Conservation (phyloP, 2,797 vertebrate species). For the Aratinga solstitialis region DNA sequence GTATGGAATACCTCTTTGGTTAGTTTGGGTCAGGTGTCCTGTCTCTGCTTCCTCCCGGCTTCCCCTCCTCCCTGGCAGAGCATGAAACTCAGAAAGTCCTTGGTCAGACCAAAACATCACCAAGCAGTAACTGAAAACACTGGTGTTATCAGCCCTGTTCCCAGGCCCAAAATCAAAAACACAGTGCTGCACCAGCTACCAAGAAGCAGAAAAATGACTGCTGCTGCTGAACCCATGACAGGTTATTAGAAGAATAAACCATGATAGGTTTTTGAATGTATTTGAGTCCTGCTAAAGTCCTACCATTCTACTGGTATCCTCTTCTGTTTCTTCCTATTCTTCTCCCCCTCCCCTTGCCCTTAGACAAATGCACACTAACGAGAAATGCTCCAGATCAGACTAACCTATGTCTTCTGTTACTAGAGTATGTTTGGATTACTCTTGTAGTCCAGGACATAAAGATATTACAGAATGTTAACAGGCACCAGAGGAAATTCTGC, state of each 20-base stretch:
- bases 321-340: background rate
- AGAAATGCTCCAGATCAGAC: background rate
- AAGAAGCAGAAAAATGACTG: no score
- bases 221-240: no score
- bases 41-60: no score
- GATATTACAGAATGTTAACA: background rate
- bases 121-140: no score
- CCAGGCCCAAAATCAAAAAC: no score
- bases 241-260: background rate
- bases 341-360: background rate
- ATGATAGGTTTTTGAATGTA: background rate
- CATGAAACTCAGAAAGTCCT: no score
- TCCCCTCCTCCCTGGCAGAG: no score
- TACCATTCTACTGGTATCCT: background rate
- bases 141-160: no score
- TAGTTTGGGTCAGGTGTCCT: no score
- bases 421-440: background rate
- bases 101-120: no score
- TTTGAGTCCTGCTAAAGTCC: background rate
- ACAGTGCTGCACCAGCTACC: no score
- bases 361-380: accelerated
- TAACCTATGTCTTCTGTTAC: background rate
- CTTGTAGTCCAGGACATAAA: background rate
- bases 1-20: no score
- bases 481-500: background rate